Conservation (phyloP, 1,140 invertebrate genomes). For the Rhizoglyphus robini region DNA sequence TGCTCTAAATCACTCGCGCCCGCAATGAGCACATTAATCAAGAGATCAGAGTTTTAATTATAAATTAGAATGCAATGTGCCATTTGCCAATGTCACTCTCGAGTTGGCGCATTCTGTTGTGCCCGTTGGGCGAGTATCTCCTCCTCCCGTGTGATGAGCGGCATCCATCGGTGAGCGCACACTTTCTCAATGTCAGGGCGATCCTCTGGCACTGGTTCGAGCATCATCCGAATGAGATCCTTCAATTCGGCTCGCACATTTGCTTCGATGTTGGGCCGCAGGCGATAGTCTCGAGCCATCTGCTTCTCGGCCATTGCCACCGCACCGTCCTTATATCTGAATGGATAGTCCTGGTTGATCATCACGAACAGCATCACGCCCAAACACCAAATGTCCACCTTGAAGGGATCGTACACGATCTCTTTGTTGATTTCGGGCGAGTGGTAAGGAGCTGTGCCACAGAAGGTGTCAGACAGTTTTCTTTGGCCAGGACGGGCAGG, state of each 20-base stretch:
- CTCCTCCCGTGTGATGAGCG: too few relatives aligned
- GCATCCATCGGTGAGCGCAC: neutral
- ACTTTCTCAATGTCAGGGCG: neutral
- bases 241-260: neutral
- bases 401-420: conserved; percentile 25
- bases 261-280: neutral
- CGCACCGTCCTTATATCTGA: conserved; percentile 34
- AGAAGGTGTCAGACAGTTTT: conserved; percentile 24
- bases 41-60: too few relatives aligned
- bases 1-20: too few relatives aligned
- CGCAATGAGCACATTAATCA: too few relatives aligned
- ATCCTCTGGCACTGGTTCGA: conserved; percentile 24
- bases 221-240: neutral
- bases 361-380: too few relatives aligned
- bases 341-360: too few relatives aligned
- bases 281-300: conserved; percentile 34
- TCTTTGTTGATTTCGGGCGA: conserved; percentile 28
- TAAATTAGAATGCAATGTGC: too few relatives aligned
- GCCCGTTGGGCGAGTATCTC: too few relatives aligned
- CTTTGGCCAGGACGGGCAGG: too few relatives aligned
- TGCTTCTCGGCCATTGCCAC: conserved; percentile 35
- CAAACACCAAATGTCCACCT: conserved; percentile 27
- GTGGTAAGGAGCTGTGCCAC: conserved; percentile 26
- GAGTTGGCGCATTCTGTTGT: too few relatives aligned
- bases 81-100: too few relatives aligned